Percentiles rank a stretch among this genome's conserved stretches.
phyloP scores from a whole-genome alignment of 1,140 invertebrate species.

The Zaprionus camerounensis region DNA sequence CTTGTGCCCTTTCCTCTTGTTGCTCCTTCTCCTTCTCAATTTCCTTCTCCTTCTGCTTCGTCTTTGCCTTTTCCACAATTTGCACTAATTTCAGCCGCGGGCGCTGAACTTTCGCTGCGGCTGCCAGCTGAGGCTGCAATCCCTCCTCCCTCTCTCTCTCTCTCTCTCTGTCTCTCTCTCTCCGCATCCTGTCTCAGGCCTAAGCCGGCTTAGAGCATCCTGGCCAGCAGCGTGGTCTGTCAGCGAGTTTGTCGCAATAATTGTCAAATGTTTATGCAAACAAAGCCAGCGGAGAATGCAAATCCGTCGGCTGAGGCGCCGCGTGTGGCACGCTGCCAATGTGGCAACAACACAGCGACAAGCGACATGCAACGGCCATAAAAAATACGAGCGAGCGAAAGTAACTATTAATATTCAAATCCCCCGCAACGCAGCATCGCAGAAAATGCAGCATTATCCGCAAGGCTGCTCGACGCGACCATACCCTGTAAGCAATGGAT shows the following conservation, averaged over 20 bases:
- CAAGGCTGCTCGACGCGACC: not conserved
- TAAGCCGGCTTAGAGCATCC: slow-evolving; percentile 75
- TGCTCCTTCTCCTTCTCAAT: not conserved
- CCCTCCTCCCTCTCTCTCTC: not conserved
- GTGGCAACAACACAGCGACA: slow-evolving; percentile 37
- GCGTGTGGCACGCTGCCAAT: slow-evolving; percentile 67
- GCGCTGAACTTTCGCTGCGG: slow-evolving; percentile 56
- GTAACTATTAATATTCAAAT: slow-evolving; percentile 77
- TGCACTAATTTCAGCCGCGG: slow-evolving; percentile 57
- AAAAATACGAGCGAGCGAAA: slow-evolving; percentile 10
- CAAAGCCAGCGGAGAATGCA: slow-evolving; percentile 64
- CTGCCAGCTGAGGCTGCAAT: slow-evolving; percentile 23
- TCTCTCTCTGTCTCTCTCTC: not conserved
- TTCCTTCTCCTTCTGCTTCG: not conserved
- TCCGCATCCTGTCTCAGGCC: slow-evolving; percentile 40
- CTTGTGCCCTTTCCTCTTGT: not conserved
- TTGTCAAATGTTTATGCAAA: slow-evolving; percentile 83
- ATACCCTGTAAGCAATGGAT: slow-evolving; percentile 20
- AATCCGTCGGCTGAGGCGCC: slow-evolving; percentile 62
- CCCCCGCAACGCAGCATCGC: slow-evolving; percentile 46
- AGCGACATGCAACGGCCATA: slow-evolving; percentile 8
- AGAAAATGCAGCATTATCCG: not conserved
- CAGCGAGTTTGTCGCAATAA: slow-evolving; percentile 78
- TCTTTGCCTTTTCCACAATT: slow-evolving; percentile 42
- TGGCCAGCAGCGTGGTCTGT: slow-evolving; percentile 48